phyloP scores from a whole-genome alignment of 1,140 invertebrate species.

The Carposina sasakii region DNA sequence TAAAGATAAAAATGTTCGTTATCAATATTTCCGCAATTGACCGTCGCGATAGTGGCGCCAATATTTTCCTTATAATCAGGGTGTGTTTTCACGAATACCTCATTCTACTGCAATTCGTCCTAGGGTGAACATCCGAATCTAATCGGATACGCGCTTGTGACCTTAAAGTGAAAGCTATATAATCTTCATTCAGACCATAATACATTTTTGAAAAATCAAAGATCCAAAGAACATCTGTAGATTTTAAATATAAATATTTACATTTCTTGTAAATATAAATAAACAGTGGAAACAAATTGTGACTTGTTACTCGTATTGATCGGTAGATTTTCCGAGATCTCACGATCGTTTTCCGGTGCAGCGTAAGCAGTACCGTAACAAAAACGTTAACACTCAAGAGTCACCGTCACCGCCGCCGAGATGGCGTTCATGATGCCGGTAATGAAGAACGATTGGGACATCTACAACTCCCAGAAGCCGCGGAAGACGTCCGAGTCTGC shows the following conservation, averaged over 20 bases:
- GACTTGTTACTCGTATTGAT: conserved; percentile 35
- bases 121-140: conserved; percentile 60
- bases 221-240: too few species aligned
- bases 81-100: conserved; percentile 68
- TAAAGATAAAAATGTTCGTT: too few species aligned
- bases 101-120: conserved; percentile 66
- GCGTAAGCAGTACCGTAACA: conserved; percentile 39
- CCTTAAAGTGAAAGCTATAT: conserved; percentile 67
- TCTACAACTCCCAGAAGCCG: conserved; percentile 87
- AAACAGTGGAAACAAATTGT: conserved; percentile 19
- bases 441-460: conserved; percentile 93
- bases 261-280: conserved; percentile 17
- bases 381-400: conserved; percentile 63
- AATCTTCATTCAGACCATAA: conserved; percentile 2
- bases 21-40: conserved; percentile 31
- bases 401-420: conserved; percentile 58
- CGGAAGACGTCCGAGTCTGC: conserved; percentile 83
- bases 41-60: conserved; percentile 60
- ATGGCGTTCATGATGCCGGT: conserved; percentile 97
- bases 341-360: conserved; percentile 32
- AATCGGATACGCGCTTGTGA: conserved; percentile 50
- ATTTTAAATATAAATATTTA: too few species aligned
- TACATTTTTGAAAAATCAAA: conserved; percentile 1
- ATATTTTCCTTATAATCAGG: conserved; percentile 70
- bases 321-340: conserved; percentile 26